A percentile compares a stretch with the other conserved stretches of the same genome.
These are phyloP conservation scores for Entosphenus tridentatus DNA, from an alignment of 2,113 vertebrate genomes.

Conservation along the genomic window DNA sequence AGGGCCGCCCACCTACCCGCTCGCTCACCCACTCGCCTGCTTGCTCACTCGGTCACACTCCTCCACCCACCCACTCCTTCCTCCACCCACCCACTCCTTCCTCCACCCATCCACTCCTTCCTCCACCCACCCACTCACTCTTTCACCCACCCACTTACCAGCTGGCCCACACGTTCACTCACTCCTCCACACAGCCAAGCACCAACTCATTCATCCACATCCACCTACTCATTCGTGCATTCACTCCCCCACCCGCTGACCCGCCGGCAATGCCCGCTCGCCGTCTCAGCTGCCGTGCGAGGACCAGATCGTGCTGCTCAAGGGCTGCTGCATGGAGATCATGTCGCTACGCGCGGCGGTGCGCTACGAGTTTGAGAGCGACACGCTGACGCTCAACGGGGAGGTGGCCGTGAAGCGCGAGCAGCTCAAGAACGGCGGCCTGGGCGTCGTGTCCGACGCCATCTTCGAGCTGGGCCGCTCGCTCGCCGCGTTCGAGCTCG, in stretches of 20 bases:
- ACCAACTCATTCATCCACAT: too few relatives aligned
- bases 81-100: neutral
- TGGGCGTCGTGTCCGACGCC: conserved; percentile 87
- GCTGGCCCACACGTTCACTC: neutral
- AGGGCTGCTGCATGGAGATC: conserved; percentile 99
- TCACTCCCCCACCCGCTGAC: too few relatives aligned
- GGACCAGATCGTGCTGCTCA: conserved; percentile 98
- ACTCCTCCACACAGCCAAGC: neutral
- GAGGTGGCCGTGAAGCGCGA: conserved; percentile 94
- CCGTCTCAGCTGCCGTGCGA: conserved; percentile 75
- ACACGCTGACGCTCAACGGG: conserved; percentile 91
- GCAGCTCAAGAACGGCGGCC: conserved; percentile 88
- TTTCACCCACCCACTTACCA: neutral
- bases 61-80: too few relatives aligned
- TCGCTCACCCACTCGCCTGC: too few relatives aligned
- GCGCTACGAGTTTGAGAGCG: conserved; percentile 84
- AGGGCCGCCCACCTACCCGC: conserved; percentile 12
- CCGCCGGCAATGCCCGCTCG: neutral
- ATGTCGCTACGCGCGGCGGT: conserved; percentile 93
- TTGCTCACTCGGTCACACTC: too few relatives aligned
- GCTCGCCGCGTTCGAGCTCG: conserved; percentile 74
- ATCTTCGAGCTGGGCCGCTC: conserved; percentile 97
- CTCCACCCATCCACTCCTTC: neutral
- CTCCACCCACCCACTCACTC: neutral
- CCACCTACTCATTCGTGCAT: too few relatives aligned